Evolutionary conservation across 2,888 invertebrate genomes (phyloP), one percentile per base, ranked within the genome.

Genomic region (Hemithea aestivaria): DNA sequence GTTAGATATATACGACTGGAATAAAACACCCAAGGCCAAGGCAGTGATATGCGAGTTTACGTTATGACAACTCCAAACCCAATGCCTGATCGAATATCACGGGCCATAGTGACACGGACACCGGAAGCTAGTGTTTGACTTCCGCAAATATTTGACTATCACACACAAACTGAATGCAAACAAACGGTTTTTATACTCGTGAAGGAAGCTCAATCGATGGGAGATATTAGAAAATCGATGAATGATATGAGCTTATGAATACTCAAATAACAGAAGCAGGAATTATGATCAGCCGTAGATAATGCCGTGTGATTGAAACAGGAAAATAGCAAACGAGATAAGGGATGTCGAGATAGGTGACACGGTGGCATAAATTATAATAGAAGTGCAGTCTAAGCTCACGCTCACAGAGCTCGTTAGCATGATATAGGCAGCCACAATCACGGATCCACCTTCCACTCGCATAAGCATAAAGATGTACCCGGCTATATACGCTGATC

Each of bases 71-170:
- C 43, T 40, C 39, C 48, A 54, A 53, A 48, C 58, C 50, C 39
- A 48, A 58, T 53, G 42, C 21, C 33, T 48, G 57, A 59, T 59
- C 56, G 52, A 58, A 62, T 56, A 56, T 51, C 50, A 43, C 35
- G 35, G 27, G 51, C 40, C 40, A 50, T 57, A 58, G 56, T 56
- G 47, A 54, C 49, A 48, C 47, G 45, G 53, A 51, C 48, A 46
- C 56, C 60, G 69, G 69, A 71, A 69, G 53, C 48, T 38, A 42
- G 57, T 49, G 53, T 64, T 58, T 44, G 50, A 62, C 64, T 65
- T 71, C 71, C 69, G 65, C 62, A 62, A 69, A 72, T 63, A 66
- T 67, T 63, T 56, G 56, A 54, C 36, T 45, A 48, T 44, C 56
- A 51, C 48, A 55, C 57, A 51, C 53, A 56, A 55, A 51, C 52